Conservation (phyloP, 2,888 invertebrate genomes). For the Hypena proboscidalis region DNA sequence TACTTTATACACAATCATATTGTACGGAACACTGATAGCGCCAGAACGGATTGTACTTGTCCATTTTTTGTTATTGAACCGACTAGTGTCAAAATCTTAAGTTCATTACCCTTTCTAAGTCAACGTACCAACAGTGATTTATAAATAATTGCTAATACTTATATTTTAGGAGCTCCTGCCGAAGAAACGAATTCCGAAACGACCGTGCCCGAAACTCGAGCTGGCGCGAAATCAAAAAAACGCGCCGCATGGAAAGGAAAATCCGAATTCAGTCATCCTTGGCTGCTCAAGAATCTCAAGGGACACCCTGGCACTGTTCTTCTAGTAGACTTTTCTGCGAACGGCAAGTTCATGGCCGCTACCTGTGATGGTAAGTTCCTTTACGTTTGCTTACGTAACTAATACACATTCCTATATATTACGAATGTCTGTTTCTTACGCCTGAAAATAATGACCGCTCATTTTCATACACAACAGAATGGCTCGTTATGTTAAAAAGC, state of each 20-base stretch:
- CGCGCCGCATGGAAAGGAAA: conserved; percentile 78
- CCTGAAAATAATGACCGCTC: conserved; percentile 20
- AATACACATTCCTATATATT: conserved; percentile 21
- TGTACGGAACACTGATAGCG: no score
- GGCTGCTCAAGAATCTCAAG: conserved; percentile 92
- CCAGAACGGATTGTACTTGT: no score
- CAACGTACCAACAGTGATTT: conserved; percentile 8
- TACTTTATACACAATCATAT: no score
- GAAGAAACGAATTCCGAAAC: conserved; percentile 65
- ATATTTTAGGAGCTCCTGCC: conserved; percentile 59
- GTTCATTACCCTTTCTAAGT: conserved; percentile 35
- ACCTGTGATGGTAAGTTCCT: conserved; percentile 91
- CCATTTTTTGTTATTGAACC: conserved; percentile 22
- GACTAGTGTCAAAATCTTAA: conserved; percentile 36
- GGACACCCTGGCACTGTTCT: conserved; percentile 91
- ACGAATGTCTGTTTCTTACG: conserved; percentile 20
- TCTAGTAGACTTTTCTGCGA: conserved; percentile 92
- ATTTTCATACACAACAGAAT: conserved; percentile 7
- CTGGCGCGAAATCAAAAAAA: conserved; percentile 82
- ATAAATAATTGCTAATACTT: conserved; percentile 17
- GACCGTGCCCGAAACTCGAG: conserved; percentile 56
- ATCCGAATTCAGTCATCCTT: conserved; percentile 88
- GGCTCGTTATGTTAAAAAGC: conserved; percentile 9
- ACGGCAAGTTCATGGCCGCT: conserved; percentile 94
- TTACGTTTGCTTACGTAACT: conserved; percentile 15